Percentiles rank a stretch among this genome's conserved stretches.
Conservation (phyloP, 2,888 invertebrate species). For the Acronicta leporina region DNA sequence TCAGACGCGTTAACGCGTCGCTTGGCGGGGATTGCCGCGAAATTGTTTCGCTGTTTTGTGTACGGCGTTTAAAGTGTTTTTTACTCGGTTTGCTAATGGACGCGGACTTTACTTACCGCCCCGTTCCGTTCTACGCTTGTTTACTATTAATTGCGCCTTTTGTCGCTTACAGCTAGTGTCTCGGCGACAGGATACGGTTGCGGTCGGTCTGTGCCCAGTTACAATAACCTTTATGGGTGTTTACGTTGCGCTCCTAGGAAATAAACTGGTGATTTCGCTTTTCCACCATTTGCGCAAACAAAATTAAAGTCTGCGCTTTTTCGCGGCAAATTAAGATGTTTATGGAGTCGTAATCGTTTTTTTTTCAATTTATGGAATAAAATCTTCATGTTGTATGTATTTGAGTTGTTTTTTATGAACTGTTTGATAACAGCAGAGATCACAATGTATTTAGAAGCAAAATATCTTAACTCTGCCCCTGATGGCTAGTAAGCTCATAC, state of each 20-base stretch:
- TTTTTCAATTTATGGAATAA: constrained; percentile 6
- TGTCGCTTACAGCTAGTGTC: constrained; percentile 78
- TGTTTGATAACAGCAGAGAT: too few species aligned
- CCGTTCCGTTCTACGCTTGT: constrained; percentile 74
- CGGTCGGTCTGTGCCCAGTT: constrained; percentile 60
- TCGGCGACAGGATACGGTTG: constrained; percentile 58
- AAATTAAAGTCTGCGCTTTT: constrained; percentile 35
- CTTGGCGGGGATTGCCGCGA: constrained; percentile 72
- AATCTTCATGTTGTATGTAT: background rate
- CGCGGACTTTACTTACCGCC: constrained; percentile 75
- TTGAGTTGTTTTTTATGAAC: background rate
- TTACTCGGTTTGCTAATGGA: constrained; percentile 75
- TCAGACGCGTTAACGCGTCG: constrained; percentile 78
- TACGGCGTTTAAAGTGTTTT: constrained; percentile 68
- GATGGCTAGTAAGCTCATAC: too few species aligned
- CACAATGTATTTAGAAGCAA: too few species aligned
- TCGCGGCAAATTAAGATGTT: constrained; percentile 42
- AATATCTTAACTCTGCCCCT: too few species aligned
- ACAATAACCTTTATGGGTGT: constrained; percentile 64
- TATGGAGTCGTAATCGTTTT: constrained; percentile 25
- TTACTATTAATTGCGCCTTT: constrained; percentile 86
- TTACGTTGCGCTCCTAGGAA: constrained; percentile 54
- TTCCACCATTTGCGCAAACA: constrained; percentile 46
- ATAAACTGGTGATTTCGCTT: constrained; percentile 51
- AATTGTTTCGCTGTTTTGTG: constrained; percentile 79